Evolutionary conservation across 1,140 invertebrate species (phyloP).

Genomic region (Anthonomus grandis): DNA sequence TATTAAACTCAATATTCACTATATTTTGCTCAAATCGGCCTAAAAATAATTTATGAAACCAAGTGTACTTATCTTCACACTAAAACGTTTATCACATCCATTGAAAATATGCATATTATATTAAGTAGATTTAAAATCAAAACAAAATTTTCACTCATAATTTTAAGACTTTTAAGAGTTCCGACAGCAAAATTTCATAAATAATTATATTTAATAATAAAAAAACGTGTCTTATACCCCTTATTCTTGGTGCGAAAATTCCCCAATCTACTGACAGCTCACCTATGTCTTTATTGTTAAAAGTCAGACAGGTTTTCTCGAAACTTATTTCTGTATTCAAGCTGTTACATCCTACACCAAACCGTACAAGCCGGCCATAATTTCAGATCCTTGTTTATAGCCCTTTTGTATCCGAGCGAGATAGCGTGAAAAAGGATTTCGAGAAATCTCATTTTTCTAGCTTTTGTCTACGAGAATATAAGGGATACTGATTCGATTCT

Average conservation of each 20-base stretch:
- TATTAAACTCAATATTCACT: too few relatives aligned
- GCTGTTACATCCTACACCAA: conserved; percentile 20
- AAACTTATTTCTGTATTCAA: conserved; percentile 25
- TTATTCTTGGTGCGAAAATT: conserved; percentile 5
- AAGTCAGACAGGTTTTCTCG: conserved; percentile 22
- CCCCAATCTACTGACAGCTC: conserved; percentile 11
- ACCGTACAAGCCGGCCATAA: conserved; percentile 14
- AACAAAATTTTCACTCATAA: too few relatives aligned
- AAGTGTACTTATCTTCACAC: too few relatives aligned
- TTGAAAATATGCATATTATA: too few relatives aligned
- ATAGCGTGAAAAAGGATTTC: conserved; percentile 26
- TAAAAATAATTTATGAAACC: too few relatives aligned
- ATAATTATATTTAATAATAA: too few relatives aligned
- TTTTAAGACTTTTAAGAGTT: too few relatives aligned
- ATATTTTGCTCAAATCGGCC: too few relatives aligned
- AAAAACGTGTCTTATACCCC: background rate
- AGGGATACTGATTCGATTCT: background rate
- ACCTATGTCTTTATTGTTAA: conserved; percentile 24
- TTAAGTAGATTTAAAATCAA: too few relatives aligned
- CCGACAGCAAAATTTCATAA: too few relatives aligned
- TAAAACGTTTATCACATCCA: too few relatives aligned
- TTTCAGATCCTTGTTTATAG: conserved; percentile 22
- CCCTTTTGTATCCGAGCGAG: conserved; percentile 17
- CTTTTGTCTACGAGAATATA: conserved; percentile 4
- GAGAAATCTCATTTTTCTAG: conserved; percentile 9